These are phyloP conservation scores for Pegoplata infirma DNA, from an alignment of 2,888 invertebrate genomes.

Conservation along the genomic window DNA sequence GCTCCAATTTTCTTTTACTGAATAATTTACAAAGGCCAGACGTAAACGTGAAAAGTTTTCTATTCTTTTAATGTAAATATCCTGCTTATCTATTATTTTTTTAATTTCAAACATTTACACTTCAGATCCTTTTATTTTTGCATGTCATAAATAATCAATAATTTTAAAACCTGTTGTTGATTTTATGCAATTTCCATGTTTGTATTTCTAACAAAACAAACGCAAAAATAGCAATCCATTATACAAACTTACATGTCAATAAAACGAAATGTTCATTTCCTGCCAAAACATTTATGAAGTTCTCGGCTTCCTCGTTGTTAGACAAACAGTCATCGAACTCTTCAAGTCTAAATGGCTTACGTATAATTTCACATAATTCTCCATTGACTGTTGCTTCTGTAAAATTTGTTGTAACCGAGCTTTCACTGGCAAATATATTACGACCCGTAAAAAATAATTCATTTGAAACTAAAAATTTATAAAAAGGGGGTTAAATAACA, in stretches of 20 bases:
- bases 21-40: too few relatives aligned
- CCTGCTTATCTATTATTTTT: constrained; percentile 10
- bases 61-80: constrained; percentile 10
- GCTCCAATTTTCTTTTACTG: too few relatives aligned
- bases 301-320: constrained; percentile 74
- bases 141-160: constrained; percentile 58
- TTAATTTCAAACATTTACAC: neutral
- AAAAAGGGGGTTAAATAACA: neutral
- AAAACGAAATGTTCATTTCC: constrained; percentile 77
- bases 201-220: constrained; percentile 29
- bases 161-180: constrained; percentile 51
- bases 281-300: constrained; percentile 73
- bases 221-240: constrained; percentile 9
- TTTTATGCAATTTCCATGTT: constrained; percentile 57
- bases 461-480: constrained; percentile 72
- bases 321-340: constrained; percentile 74
- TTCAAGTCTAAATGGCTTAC: constrained; percentile 75
- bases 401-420: constrained; percentile 72
- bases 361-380: constrained; percentile 70
- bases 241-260: constrained; percentile 74
- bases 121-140: constrained; percentile 29
- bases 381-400: constrained; percentile 68
- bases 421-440: constrained; percentile 72
- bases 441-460: constrained; percentile 77
- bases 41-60: too few relatives aligned